phyloP scores from a whole-genome alignment of 2,113 vertebrate species.

The Mormyrus iriodes region DNA sequence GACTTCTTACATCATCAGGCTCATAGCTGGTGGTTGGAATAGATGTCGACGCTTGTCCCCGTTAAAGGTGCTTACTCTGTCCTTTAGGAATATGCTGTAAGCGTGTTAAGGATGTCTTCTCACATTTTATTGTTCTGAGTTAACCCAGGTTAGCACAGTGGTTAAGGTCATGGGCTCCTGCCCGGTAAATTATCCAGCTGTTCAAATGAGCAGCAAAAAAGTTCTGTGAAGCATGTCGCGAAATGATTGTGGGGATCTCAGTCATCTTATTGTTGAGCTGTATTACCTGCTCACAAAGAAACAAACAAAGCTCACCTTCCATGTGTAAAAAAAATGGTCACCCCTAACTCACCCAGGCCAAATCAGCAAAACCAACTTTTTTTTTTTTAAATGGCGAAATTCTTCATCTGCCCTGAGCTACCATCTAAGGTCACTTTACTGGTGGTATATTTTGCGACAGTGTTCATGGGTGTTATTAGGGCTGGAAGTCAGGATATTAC shows the following conservation, averaged over 20 bases:
- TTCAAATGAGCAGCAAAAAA: background rate
- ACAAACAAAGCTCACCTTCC: background rate
- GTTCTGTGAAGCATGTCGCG: background rate
- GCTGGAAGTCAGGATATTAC: background rate
- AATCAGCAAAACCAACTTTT: background rate
- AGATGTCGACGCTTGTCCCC: background rate
- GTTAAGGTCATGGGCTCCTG: background rate
- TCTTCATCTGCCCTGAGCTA: background rate
- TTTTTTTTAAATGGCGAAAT: background rate
- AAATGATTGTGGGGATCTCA: background rate
- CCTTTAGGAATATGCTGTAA: background rate
- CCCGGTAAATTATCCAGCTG: background rate
- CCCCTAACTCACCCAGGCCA: background rate
- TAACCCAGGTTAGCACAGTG: background rate
- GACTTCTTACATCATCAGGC: background rate
- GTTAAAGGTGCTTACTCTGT: background rate
- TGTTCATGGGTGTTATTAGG: background rate
- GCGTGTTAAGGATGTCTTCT: background rate
- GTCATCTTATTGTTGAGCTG: background rate
- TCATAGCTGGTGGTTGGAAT: background rate
- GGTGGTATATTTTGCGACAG: background rate
- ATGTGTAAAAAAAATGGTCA: background rate
- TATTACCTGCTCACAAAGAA: background rate
- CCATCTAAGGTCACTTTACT: background rate
- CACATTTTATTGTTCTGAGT: background rate